Conservation (phyloP, 2,888 invertebrate genomes). For the Pheosia gnoma region DNA sequence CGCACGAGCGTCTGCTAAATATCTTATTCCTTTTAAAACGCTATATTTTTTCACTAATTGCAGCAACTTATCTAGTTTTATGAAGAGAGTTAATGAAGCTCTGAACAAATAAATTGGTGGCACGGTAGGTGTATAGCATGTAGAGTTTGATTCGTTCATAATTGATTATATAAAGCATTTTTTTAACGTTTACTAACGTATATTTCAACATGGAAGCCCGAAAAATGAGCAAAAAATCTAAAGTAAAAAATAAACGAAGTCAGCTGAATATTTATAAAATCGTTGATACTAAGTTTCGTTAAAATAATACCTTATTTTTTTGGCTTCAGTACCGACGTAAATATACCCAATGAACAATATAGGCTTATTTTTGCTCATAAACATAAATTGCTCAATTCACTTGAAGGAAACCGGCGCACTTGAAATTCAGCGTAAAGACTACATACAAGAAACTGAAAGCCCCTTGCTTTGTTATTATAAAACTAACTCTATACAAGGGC, state of each 20-base stretch:
- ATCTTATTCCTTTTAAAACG: conserved; percentile 5
- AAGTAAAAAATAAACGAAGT: not conserved
- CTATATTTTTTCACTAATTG: too few species aligned
- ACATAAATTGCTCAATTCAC: conserved; percentile 30
- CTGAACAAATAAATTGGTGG: too few species aligned
- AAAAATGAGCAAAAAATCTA: not conserved
- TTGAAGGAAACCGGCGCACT: conserved; percentile 23
- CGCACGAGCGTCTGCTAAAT: conserved; percentile 33
- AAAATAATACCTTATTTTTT: not conserved
- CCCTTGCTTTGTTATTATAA: conserved; percentile 3
- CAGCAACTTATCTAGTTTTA: too few species aligned
- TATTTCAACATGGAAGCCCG: not conserved
- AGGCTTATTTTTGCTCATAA: conserved; percentile 28
- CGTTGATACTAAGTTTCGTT: not conserved
- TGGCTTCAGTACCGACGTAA: conserved; percentile 1
- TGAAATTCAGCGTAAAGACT: conserved; percentile 18
- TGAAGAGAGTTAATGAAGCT: too few species aligned
- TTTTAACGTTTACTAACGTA: not conserved
- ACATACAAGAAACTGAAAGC: conserved; percentile 9
- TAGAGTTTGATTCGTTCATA: too few species aligned
- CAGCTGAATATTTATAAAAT: conserved; percentile 10
- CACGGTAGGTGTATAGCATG: too few species aligned
- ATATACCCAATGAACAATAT: not conserved
- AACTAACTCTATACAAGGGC: not conserved
- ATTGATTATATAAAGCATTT: conserved; percentile 7